Base-by-base conservation (phyloP, 2,888 invertebrate genomes). In the Drosophila pegasa region DNA sequence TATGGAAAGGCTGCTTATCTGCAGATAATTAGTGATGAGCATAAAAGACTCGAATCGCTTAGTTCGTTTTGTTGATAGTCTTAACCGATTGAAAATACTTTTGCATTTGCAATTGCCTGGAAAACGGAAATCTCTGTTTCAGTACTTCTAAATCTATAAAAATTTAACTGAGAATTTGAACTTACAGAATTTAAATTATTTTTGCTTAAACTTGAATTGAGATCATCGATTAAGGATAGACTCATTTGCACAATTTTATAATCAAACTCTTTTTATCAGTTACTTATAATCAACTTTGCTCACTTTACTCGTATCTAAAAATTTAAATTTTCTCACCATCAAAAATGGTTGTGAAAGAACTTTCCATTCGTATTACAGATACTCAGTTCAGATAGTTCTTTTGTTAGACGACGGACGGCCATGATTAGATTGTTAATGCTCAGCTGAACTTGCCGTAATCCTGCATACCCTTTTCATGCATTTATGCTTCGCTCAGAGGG, bases 31-130 rank as follows among this genome's bases (percentile, higher is more conserved):
- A 10, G 12, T 2, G 4, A 58, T 31, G n/a, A 12, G 8, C 31
- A 57, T 6, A 12, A 57, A 2, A 14, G 37, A 38, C 9, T n/a
- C 18, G 22, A 20, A 20, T 37, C 10, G 51, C 10, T 48, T 56
- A 45, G 25, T 2, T n/a, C 1, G 25, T 25, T 20, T 20, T 57
- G n/a, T 51, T 50, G 31, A 50, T 50, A 10, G 3, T 29, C 16
- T 45, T 45, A 45, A 45, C 45, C 45, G 18, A 29, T 45, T 27
- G 27, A 27, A 29, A 29, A 45, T 45, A 45, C 45, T 18, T 29
- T 45, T 18, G 10, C 7, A 16, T 45, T 4, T 18, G 27, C 45
- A 18, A 29, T 45, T 27, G 29, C 12, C 10, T 7, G 7, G 27
- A 29, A 45, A 3, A 7, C 1, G 5, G 27, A 2, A 4, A n/a